phyloP scores from a whole-genome alignment of 2,113 vertebrate genomes.

The Murina feae region DNA sequence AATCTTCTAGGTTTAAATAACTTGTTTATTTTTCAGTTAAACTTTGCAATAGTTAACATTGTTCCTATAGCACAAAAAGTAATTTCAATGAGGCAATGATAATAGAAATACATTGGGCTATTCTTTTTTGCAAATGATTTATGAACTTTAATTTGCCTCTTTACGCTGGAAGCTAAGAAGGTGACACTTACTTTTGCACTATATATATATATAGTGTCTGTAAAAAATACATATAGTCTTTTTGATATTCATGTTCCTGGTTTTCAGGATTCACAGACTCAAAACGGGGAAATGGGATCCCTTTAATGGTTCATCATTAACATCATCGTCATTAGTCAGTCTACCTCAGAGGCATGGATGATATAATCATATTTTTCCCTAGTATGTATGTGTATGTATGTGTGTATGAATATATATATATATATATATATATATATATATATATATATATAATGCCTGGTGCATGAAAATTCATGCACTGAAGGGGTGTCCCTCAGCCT shows the following conservation, averaged over 20 bases:
- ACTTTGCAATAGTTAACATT: neutral
- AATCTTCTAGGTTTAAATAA: neutral
- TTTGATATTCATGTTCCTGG: neutral
- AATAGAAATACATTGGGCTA: neutral
- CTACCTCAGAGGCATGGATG: neutral
- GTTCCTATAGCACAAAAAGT: neutral
- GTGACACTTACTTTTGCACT: neutral
- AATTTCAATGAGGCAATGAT: slow-evolving; percentile 2
- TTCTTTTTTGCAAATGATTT: slow-evolving; percentile 7
- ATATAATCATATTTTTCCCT: neutral
- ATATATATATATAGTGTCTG: neutral
- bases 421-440: neutral
- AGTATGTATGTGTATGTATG: no score
- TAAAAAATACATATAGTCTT: neutral
- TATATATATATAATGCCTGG: no score
- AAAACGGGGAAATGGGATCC: no score
- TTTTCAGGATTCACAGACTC: neutral
- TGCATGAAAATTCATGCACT: no score
- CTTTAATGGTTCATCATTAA: neutral
- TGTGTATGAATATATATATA: no score
- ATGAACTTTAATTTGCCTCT: slow-evolving; percentile 10
- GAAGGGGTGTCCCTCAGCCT: no score
- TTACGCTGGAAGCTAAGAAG: neutral
- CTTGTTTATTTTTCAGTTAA: slow-evolving; percentile 44
- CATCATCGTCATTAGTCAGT: neutral